Evolutionary conservation across 2,113 vertebrate species (phyloP), one percentile per base, ranked within the genome.

Genomic region (Hyperopisus bebe): DNA sequence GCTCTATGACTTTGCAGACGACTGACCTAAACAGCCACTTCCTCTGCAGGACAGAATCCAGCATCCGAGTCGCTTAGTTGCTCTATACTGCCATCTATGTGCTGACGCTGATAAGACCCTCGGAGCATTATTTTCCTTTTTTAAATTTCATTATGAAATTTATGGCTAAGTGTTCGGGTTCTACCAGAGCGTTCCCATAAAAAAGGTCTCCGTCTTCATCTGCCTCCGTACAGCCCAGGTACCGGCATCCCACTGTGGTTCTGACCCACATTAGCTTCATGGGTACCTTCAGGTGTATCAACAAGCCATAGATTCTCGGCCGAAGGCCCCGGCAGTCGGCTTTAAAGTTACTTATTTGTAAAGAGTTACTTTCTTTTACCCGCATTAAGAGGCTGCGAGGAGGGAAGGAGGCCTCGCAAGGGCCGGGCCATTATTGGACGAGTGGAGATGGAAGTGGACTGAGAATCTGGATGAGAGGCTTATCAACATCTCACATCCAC

Each of bases 381-480:
- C 88, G 93, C 93, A 93, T 94, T 92, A 94, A 93, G 93, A 91
- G 92, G n/a, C 92, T 91, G 90, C 84, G 88, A 90, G 91, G 91
- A 90, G 91, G 89, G 92, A 90, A 90, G 92, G 91, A 88, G 92
- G 91, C n/a, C 70, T 91, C 91, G 24, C 3, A 88, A 88, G 88
- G 80, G 66, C 89, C 31, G 4, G 39, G 92, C 92, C 90, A 94
- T 93, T 94, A 95, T 93, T 94, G 93, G 94, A 93, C 93, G 92
- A 93, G 93, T 89, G 88, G 91, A 90, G 92, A 88, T 90, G 82
- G 74, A 91, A 55, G 51, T 91, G 93, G 94, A 92, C 91, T 94
- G 95, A 96, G 96, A 98, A 96, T 95, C 95, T 95, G 93, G 94
- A 94, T 94, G 96, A 96, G 97, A 97, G 95, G 95, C 95, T 96